Evolutionary conservation across 2,113 vertebrate genomes (phyloP).

Genomic region (Paradoxurus hermaphroditus): DNA sequence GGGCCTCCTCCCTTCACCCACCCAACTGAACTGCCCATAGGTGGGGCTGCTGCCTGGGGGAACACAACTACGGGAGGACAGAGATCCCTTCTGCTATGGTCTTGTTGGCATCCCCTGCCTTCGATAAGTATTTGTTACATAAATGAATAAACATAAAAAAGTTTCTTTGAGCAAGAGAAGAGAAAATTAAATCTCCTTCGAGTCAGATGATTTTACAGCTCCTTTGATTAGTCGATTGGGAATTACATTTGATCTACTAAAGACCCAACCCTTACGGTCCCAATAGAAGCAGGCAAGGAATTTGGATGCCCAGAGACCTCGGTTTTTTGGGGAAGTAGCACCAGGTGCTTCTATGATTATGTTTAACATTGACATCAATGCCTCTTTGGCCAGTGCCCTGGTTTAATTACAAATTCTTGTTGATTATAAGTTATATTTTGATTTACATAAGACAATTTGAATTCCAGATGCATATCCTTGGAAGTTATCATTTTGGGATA

Average conservation of each 20-base stretch:
- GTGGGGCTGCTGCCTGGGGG: neutral
- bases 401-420: slow-evolving; percentile 56
- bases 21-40: neutral
- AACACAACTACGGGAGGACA: neutral
- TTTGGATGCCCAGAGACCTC: neutral
- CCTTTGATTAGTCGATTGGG: neutral
- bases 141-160: neutral
- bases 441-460: slow-evolving; percentile 39
- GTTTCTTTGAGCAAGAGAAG: neutral
- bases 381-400: slow-evolving; percentile 11
- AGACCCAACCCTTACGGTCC: neutral
- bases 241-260: slow-evolving; percentile 13
- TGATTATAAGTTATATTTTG: slow-evolving; percentile 29
- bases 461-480: slow-evolving; percentile 23
- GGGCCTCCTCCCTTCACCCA: neutral
- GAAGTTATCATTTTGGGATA: slow-evolving; percentile 38
- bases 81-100: neutral
- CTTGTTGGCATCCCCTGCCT: neutral
- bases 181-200: neutral
- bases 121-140: neutral
- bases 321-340: neutral
- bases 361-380: neutral
- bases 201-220: slow-evolving; percentile 6
- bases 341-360: neutral
- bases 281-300: neutral